These are phyloP conservation scores for Drosophila micromelanica DNA, from an alignment of 1,140 invertebrate species.

Conservation along the genomic window DNA sequence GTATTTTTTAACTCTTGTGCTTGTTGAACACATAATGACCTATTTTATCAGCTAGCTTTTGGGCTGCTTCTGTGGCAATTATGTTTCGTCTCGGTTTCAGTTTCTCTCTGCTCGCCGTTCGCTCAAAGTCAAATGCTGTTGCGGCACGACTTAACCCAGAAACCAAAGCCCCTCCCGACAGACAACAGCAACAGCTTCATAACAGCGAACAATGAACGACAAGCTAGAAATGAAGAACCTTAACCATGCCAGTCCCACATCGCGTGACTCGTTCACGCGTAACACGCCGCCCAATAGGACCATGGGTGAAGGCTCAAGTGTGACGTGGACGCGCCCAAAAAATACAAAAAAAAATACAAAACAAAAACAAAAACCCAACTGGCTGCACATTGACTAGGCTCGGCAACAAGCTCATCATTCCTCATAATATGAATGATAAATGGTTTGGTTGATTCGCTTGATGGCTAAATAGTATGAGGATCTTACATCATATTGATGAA, in stretches of 20 bases:
- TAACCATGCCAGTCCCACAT: conserved; percentile 66
- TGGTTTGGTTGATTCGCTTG: conserved; percentile 9
- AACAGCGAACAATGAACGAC: background rate
- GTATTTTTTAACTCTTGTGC: conserved; percentile 10
- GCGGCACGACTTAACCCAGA: conserved; percentile 67
- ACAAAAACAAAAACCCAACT: conserved; percentile 11
- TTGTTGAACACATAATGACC: conserved; percentile 57
- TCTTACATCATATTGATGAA: conserved; percentile 84
- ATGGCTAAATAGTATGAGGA: conserved; percentile 18
- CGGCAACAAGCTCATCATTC: conserved; percentile 51
- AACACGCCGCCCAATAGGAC: conserved; percentile 26
- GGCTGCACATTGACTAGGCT: conserved; percentile 26
- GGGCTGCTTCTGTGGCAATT: conserved; percentile 54
- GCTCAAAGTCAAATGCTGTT: conserved; percentile 63
- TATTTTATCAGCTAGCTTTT: conserved; percentile 50
- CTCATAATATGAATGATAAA: conserved; percentile 44
- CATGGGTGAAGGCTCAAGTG: conserved; percentile 43
- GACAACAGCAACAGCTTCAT: conserved; percentile 49
- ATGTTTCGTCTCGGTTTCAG: conserved; percentile 37
- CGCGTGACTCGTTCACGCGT: conserved; percentile 71
- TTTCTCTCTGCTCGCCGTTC: conserved; percentile 19
- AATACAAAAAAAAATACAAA: conserved; percentile 1
- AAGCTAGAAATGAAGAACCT: conserved; percentile 49
- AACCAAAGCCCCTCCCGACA: conserved; percentile 35
- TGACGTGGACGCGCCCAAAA: conserved; percentile 61